phyloP scores from a whole-genome alignment of 1,140 invertebrate species.

The Neodiprion lecontei region DNA sequence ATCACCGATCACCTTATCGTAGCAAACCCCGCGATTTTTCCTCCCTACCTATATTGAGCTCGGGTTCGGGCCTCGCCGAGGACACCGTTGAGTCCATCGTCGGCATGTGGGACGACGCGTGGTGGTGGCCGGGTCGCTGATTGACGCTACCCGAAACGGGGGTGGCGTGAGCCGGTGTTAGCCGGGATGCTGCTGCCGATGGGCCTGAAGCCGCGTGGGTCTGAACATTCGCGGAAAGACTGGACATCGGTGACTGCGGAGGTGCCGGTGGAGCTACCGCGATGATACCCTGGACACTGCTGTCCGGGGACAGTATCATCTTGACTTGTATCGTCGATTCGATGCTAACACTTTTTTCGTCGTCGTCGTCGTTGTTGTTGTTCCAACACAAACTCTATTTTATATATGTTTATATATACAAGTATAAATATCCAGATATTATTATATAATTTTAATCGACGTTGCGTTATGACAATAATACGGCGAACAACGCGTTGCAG shows the following conservation, averaged over 20 bases:
- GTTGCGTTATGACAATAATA: too few relatives aligned
- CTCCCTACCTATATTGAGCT: conserved; percentile 66
- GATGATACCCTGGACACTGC: conserved; percentile 42
- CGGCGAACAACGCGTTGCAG: too few relatives aligned
- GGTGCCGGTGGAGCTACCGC: conserved; percentile 29
- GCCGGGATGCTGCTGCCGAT: too few relatives aligned
- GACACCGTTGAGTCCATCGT: conserved; percentile 68
- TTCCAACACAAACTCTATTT: conserved; percentile 18
- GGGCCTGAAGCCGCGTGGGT: too few relatives aligned
- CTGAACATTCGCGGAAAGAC: conserved; percentile 28
- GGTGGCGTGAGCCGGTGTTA: background rate
- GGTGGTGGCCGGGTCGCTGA: conserved; percentile 39
- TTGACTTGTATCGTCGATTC: background rate
- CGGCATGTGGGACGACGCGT: conserved; percentile 54
- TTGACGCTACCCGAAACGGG: too few relatives aligned
- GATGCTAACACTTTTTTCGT: background rate
- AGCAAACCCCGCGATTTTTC: background rate
- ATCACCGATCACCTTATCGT: background rate
- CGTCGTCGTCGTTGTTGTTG: conserved; percentile 9
- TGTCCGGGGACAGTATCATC: conserved; percentile 57
- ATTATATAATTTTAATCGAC: too few relatives aligned
- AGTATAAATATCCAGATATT: background rate
- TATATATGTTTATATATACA: background rate
- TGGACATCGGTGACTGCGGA: conserved; percentile 41
- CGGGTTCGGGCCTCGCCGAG: conserved; percentile 64